Evolutionary conservation across 1,140 invertebrate species (phyloP).

Genomic region (Ectropis grisescens): DNA sequence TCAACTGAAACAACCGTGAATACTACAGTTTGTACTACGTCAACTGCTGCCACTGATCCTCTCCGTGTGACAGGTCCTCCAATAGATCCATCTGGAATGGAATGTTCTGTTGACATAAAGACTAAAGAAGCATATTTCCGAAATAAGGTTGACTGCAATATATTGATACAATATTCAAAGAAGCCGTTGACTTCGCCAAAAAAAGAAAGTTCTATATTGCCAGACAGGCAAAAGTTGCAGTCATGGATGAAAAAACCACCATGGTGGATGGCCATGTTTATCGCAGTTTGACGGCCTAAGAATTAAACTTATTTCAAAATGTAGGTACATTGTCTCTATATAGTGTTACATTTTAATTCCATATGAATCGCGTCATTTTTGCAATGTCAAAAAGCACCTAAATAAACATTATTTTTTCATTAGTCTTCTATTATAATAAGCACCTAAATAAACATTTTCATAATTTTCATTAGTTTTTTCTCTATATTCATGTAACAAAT

Average conservation of each 20-base stretch:
- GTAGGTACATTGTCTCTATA: too few relatives aligned
- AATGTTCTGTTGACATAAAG: constrained; percentile 43
- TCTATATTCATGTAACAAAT: too few relatives aligned
- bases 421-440: too few relatives aligned
- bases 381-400: too few relatives aligned
- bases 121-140: constrained; percentile 25
- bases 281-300: too few relatives aligned
- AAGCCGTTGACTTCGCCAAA: constrained; percentile 49
- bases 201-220: constrained; percentile 27
- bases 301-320: too few relatives aligned
- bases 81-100: constrained; percentile 25
- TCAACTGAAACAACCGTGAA: constrained; percentile 8
- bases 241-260: constrained; percentile 44
- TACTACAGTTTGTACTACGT: constrained; percentile 14
- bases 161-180: constrained; percentile 39
- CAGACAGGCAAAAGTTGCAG: constrained; percentile 35
- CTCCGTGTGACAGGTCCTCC: constrained; percentile 33
- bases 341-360: too few relatives aligned
- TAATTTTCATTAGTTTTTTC: too few relatives aligned
- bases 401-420: too few relatives aligned
- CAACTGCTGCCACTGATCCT: constrained; percentile 23
- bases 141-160: constrained; percentile 38
- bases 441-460: too few relatives aligned
- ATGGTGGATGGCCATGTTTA: constrained; percentile 55
- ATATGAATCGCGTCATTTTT: too few relatives aligned